Base-by-base conservation (phyloP, 1,140 invertebrate species). In the Scaptomyza montana region DNA sequence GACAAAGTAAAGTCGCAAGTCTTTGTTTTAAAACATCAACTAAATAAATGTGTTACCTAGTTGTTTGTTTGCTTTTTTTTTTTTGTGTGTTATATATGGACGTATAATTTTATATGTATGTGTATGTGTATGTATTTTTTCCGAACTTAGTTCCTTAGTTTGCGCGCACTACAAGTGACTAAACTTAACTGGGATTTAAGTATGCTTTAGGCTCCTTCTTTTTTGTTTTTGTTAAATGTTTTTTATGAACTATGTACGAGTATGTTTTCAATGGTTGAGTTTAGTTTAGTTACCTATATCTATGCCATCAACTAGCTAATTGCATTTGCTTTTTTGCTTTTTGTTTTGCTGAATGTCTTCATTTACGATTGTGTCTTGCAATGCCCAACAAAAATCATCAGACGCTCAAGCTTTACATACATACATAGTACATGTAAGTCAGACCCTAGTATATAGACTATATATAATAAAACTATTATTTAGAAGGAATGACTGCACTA, bases 291-390 rank as follows among this genome's bases (percentile, higher is more conserved):
- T 30, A 10, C 51, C 63, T 33, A 59, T 45, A 36, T 43, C 59
- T 79, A 66, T 75, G 33, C 19, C 13, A 41, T 45, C 50, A 43
- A 33, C 73, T 74, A 85, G 73, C 75, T 80, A 46, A 59, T 62
- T 80, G 69, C 72, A 36, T 65, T 46, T 64, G 70, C 64, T 75
- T 54, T 51, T 57, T 45, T 68, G 39, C 7, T 36, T 36, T 36
- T 36, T 36, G 51, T 49, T 65, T 59, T 39, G 53, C 64, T 33
- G 63, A 61, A 76, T 54, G 60, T 65, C 75, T 62, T 64, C 76
- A 71, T 73, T 78, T 89, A 89, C 84, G 84, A 89, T 89, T 89
- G 84, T 89, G 78, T 89, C 80, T 89, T 89, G 84, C 84, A 89
- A 89, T 84, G 84, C 65, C 85, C 85, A 89, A 89, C 77, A 89